phyloP scores from a whole-genome alignment of 2,113 vertebrate species.

The Neodon shergylaensis region DNA sequence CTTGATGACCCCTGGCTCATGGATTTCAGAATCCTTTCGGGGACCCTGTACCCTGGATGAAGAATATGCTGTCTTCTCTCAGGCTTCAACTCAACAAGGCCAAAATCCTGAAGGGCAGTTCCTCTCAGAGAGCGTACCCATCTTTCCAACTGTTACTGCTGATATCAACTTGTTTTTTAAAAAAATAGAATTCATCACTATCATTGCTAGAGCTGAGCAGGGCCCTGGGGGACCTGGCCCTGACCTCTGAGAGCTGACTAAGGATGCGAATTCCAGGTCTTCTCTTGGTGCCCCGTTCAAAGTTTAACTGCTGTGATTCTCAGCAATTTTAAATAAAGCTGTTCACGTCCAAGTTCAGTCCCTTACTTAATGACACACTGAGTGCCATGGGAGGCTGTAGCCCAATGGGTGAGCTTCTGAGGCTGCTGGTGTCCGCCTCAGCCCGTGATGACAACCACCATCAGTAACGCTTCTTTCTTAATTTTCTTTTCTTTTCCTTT shows the following conservation, averaged over 20 bases:
- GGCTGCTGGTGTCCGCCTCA: neutral
- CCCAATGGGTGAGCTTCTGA: neutral
- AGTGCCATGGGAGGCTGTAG: neutral
- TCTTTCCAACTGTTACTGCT: neutral
- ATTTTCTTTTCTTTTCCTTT: too few species aligned
- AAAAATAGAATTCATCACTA: neutral
- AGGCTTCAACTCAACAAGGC: conserved; percentile 23
- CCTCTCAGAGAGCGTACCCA: neutral
- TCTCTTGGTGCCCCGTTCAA: neutral
- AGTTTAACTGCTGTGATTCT: neutral
- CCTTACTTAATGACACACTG: neutral
- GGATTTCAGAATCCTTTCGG: neutral
- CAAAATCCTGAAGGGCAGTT: conserved; percentile 6
- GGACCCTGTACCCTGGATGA: neutral
- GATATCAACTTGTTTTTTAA: neutral
- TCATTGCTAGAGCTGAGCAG: neutral
- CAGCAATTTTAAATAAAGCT: conserved; percentile 19
- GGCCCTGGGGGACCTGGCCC: neutral
- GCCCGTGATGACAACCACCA: neutral
- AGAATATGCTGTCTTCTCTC: conserved; percentile 39
- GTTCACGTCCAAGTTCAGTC: conserved; percentile 14
- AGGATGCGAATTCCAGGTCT: neutral
- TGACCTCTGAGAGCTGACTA: neutral
- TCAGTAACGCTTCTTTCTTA: neutral
- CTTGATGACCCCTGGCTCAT: neutral